These are phyloP conservation scores for Nemotelus pantherinus DNA, from an alignment of 2,888 invertebrate genomes.

Conservation along the genomic window DNA sequence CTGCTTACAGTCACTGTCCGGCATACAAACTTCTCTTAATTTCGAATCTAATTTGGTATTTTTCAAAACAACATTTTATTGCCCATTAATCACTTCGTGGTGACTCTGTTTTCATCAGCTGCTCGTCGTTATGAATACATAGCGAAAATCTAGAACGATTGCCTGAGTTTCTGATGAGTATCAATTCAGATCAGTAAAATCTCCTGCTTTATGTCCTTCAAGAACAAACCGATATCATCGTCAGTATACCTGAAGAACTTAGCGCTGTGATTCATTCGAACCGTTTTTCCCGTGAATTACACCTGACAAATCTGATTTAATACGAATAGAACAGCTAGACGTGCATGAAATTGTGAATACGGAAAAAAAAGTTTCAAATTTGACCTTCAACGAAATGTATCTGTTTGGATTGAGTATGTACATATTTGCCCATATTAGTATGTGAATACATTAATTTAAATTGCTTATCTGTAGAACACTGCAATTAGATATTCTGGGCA, in stretches of 20 bases:
- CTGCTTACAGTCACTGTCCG: no score
- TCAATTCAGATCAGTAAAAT: no score
- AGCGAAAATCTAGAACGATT: no score
- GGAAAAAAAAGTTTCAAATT: constrained; percentile 42
- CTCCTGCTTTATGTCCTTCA: constrained; percentile 10
- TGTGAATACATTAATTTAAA: not conserved
- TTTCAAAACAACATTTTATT: not conserved
- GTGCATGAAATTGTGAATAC: constrained; percentile 35
- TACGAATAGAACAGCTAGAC: not conserved
- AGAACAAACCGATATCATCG: no score
- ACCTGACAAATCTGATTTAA: constrained; percentile 5
- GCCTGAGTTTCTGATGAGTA: no score
- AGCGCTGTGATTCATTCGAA: no score
- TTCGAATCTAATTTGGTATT: not conserved
- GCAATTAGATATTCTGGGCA: not conserved
- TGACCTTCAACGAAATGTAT: constrained; percentile 44
- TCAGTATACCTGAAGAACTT: no score
- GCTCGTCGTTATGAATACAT: no score
- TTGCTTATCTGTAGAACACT: not conserved
- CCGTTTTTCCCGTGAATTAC: not conserved
- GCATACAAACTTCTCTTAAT: constrained; percentile 10
- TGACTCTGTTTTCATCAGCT: no score
- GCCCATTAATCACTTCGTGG: no score
- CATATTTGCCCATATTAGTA: constrained; percentile 22
- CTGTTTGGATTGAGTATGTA: constrained; percentile 21